Conservation (phyloP, 2,888 invertebrate species). For the Sphaerophoria taeniata region DNA sequence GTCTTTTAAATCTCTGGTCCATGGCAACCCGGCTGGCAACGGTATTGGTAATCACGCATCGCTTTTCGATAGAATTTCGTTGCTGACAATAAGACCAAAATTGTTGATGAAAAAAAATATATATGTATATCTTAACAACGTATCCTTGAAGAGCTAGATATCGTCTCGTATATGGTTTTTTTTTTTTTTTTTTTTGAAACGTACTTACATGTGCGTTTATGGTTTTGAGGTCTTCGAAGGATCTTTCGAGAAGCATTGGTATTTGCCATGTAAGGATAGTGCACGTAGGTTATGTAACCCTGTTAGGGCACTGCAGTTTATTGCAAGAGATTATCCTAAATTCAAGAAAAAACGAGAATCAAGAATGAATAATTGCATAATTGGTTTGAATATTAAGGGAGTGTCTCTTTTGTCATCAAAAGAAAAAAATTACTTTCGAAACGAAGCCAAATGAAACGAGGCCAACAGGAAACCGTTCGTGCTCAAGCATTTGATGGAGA, state of each 20-base stretch:
- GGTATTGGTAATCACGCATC: conserved; percentile 95
- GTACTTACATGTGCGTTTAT: conserved; percentile 95
- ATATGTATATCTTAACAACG: conserved; percentile 41
- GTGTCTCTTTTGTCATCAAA: conserved; percentile 11
- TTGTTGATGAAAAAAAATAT: not conserved
- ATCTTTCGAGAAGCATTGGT: conserved; percentile 97
- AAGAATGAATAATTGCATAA: conserved; percentile 41
- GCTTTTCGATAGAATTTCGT: conserved; percentile 95
- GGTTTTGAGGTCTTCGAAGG: conserved; percentile 95
- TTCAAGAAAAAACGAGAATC: conserved; percentile 64
- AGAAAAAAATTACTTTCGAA: conserved; percentile 48
- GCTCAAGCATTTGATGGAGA: conserved; percentile 69
- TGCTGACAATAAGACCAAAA: conserved; percentile 83
- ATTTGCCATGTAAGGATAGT: conserved; percentile 96
- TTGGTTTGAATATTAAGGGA: conserved; percentile 57
- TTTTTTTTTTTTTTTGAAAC: not conserved
- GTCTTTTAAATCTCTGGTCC: too few species aligned
- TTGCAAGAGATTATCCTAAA: conserved; percentile 98
- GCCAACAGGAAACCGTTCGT: conserved; percentile 64
- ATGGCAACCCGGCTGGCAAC: conserved; percentile 97
- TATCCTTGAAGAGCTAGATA: not conserved
- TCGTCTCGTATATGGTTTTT: too few species aligned
- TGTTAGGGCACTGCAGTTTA: conserved; percentile 94
- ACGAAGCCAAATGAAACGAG: conserved; percentile 45
- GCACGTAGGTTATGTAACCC: conserved; percentile 94